Percentiles rank a stretch among this genome's conserved stretches.
Conservation (phyloP, 2,888 invertebrate species). For the Hirtodrosophila histrioides region DNA sequence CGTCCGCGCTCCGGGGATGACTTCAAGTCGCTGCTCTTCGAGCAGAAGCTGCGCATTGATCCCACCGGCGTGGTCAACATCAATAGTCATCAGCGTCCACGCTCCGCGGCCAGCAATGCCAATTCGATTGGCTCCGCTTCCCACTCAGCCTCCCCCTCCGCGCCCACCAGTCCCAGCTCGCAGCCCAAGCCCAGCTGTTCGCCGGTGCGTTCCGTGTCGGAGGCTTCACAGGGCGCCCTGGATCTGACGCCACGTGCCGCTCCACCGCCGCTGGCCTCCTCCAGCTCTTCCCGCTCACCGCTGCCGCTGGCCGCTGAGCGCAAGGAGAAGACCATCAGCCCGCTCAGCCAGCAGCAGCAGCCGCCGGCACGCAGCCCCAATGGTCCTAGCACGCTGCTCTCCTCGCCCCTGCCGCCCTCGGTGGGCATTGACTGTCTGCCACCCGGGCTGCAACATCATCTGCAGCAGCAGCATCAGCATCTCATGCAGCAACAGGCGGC, state of each 20-base stretch:
- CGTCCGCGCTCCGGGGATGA: constrained; percentile 83
- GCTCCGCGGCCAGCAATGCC: constrained; percentile 74
- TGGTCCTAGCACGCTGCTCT: constrained; percentile 44
- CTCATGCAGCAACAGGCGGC: constrained; percentile 82
- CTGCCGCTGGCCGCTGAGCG: constrained; percentile 44
- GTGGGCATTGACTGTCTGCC: constrained; percentile 79
- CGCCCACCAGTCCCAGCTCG: constrained; percentile 79
- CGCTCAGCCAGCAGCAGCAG: constrained; percentile 53
- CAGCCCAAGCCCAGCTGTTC: constrained; percentile 64
- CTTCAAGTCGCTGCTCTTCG: constrained; percentile 83
- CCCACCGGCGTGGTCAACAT: constrained; percentile 77
- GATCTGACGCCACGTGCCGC: constrained; percentile 86
- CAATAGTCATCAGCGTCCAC: constrained; percentile 64
- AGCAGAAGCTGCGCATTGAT: constrained; percentile 83
- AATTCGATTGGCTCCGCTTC: constrained; percentile 76
- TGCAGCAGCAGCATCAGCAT: constrained; percentile 83
- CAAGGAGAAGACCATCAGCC: constrained; percentile 65
- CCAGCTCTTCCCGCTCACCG: constrained; percentile 54
- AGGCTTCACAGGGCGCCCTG: constrained; percentile 86
- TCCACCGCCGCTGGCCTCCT: constrained; percentile 21
- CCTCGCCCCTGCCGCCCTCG: constrained; percentile 63
- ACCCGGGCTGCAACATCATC: constrained; percentile 80
- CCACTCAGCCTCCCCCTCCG: constrained; percentile 66
- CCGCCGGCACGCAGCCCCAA: constrained; percentile 51
- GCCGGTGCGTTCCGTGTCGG: constrained; percentile 84